These are phyloP conservation scores for Drosophila conformis DNA, from an alignment of 2,888 invertebrate genomes.

Conservation along the genomic window DNA sequence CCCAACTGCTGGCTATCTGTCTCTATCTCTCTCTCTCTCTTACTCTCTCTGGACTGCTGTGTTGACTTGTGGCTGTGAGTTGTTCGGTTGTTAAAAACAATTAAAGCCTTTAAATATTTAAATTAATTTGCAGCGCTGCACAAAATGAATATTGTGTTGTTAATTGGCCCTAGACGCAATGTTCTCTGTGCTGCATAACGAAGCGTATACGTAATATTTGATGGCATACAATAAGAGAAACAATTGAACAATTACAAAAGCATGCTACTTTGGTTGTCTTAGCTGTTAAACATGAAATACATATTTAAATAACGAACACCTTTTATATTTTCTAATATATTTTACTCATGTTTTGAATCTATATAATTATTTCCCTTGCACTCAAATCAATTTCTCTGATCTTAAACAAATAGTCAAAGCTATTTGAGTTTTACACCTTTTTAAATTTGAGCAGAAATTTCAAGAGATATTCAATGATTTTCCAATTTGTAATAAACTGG, in stretches of 20 bases:
- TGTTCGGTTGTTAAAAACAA: constrained; percentile 65
- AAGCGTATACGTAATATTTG: constrained; percentile 39
- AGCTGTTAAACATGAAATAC: background rate
- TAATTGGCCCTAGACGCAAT: constrained; percentile 55
- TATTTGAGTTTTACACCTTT: background rate
- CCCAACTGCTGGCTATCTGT: background rate
- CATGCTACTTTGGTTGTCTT: background rate
- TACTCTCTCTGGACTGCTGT: background rate
- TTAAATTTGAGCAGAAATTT: background rate
- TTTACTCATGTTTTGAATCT: background rate
- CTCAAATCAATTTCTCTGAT: too few relatives aligned
- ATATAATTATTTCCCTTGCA: too few relatives aligned
- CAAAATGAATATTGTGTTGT: constrained; percentile 46
- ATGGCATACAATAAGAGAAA: constrained; percentile 4
- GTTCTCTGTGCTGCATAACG: constrained; percentile 14
- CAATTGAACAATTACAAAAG: constrained; percentile 26
- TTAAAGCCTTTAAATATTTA: constrained; percentile 78
- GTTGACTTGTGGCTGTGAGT: constrained; percentile 27
- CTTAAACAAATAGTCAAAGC: background rate
- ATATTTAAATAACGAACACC: background rate
- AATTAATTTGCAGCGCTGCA: constrained; percentile 70
- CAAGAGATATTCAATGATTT: background rate
- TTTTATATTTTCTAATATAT: background rate
- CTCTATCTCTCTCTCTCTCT: background rate
- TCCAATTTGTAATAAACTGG: background rate